Percentiles rank a stretch among this genome's conserved stretches.
Conservation (phyloP, 2,113 vertebrate species). For the Sula dactylatra region DNA sequence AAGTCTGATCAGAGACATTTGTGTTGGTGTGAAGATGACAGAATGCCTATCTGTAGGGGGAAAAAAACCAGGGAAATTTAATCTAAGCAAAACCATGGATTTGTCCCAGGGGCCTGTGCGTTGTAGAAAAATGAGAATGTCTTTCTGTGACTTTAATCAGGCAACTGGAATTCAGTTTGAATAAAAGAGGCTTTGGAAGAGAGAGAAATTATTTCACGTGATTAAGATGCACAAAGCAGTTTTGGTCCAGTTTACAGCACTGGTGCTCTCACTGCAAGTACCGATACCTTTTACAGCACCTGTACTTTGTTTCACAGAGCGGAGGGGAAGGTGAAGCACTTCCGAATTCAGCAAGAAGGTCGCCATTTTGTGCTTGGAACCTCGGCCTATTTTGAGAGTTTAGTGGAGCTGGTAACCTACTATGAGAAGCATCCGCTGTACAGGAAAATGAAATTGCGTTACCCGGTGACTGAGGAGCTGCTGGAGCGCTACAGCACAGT, state of each 20-base stretch:
- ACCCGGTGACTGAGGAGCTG: constrained; percentile 90
- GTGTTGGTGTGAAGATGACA: background rate
- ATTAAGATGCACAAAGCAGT: background rate
- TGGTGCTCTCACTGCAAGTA: background rate
- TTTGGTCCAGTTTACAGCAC: background rate
- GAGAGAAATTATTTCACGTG: background rate
- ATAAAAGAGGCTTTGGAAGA: background rate
- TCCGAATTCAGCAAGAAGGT: constrained; percentile 90
- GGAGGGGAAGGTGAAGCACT: constrained; percentile 93
- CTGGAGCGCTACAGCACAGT: constrained; percentile 87
- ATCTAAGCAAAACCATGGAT: background rate
- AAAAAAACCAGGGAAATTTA: background rate
- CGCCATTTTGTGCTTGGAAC: constrained; percentile 87
- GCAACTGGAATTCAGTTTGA: background rate
- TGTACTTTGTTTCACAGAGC: constrained; percentile 75
- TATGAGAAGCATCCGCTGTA: constrained; percentile 90
- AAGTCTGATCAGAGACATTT: background rate
- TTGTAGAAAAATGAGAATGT: background rate
- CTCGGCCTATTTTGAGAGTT: constrained; percentile 91
- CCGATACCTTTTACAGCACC: background rate
- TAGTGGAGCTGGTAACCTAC: constrained; percentile 92
- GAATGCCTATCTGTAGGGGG: background rate
- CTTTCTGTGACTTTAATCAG: background rate
- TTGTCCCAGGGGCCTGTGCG: background rate
- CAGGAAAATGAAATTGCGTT: constrained; percentile 92